phyloP scores from a whole-genome alignment of 2,888 invertebrate species.

The Meiosimyza platycephala region DNA sequence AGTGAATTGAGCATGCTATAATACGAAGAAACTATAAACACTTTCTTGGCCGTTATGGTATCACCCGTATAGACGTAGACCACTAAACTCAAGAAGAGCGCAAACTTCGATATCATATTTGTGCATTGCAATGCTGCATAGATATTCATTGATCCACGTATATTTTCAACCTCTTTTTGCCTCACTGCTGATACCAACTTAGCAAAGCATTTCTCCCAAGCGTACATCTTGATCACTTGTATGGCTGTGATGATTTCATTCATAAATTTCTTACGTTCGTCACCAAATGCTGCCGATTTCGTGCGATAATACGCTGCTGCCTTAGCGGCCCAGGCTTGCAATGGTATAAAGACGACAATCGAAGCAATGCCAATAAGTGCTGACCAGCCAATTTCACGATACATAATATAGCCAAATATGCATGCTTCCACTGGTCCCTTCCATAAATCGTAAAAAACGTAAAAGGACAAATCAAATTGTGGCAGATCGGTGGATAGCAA shows the following conservation, averaged over 20 bases:
- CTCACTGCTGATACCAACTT: conserved; percentile 78
- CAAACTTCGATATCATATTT: conserved; percentile 81
- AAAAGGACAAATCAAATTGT: conserved; percentile 88
- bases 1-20: conserved; percentile 83
- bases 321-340: conserved; percentile 80
- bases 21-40: conserved; percentile 84
- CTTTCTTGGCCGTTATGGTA: conserved; percentile 77
- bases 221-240: conserved; percentile 89
- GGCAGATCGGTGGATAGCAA: conserved; percentile 94
- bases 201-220: conserved; percentile 86
- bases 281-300: conserved; percentile 81
- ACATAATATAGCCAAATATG: conserved; percentile 70
- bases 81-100: conserved; percentile 80
- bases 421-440: conserved; percentile 79
- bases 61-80: conserved; percentile 75
- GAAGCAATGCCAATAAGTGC: conserved; percentile 77
- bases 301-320: conserved; percentile 74
- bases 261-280: conserved; percentile 88
- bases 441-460: conserved; percentile 92
- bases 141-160: conserved; percentile 75
- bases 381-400: conserved; percentile 73
- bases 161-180: conserved; percentile 76
- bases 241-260: conserved; percentile 89
- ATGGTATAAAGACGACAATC: conserved; percentile 77
- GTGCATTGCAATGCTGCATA: conserved; percentile 78